phyloP scores from a whole-genome alignment of 2,113 vertebrate species.

The Larimichthys polyactis region DNA sequence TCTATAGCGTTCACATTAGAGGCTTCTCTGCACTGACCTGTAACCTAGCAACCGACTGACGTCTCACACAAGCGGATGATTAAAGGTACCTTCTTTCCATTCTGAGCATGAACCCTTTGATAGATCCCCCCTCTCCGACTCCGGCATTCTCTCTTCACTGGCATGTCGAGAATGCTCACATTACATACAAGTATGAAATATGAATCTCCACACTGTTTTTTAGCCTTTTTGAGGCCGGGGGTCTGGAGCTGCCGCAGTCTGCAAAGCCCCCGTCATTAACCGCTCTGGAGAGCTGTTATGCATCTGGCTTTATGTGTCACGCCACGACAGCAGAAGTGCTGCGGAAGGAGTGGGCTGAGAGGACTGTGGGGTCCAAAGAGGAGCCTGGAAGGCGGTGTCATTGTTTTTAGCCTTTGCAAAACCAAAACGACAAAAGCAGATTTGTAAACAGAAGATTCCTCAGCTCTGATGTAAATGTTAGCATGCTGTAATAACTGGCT shows the following conservation, averaged over 20 bases:
- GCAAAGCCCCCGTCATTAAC: constrained; percentile 37
- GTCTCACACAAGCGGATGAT: constrained; percentile 74
- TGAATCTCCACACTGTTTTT: constrained; percentile 42
- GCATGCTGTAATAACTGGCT: background rate
- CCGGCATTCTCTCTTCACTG: constrained; percentile 42
- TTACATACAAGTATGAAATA: constrained; percentile 62
- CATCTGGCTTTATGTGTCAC: constrained; percentile 41
- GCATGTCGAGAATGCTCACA: constrained; percentile 45
- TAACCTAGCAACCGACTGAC: constrained; percentile 84
- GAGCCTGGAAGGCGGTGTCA: background rate
- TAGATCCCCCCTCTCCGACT: constrained; percentile 52
- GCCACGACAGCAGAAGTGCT: constrained; percentile 9
- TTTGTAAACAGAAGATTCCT: background rate
- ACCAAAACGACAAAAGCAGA: background rate
- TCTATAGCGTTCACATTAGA: constrained; percentile 56
- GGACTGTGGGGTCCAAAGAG: constrained; percentile 19
- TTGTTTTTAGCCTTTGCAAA: background rate
- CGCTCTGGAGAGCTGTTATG: constrained; percentile 24
- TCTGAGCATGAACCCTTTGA: constrained; percentile 74
- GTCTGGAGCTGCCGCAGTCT: background rate
- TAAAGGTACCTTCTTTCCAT: constrained; percentile 75
- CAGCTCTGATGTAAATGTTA: background rate
- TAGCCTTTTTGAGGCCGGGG: constrained; percentile 47
- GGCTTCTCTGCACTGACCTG: constrained; percentile 79
- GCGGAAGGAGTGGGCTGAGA: background rate